phyloP scores from a whole-genome alignment of 2,113 vertebrate species.

The Gallinago media region DNA sequence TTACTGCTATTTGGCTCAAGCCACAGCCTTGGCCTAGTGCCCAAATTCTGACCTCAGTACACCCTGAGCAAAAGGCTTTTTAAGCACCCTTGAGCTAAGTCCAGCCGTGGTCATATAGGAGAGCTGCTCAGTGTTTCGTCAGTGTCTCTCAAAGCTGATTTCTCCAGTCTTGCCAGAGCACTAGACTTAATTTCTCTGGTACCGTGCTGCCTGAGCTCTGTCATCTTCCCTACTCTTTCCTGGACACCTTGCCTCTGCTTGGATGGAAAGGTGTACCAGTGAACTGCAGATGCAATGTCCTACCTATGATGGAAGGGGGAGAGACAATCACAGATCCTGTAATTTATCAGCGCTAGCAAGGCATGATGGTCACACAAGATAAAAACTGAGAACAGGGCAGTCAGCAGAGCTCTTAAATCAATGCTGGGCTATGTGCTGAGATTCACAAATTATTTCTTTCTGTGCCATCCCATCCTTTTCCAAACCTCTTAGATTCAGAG shows the following conservation, averaged over 20 bases:
- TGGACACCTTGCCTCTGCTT: neutral
- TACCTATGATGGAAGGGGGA: neutral
- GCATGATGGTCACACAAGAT: neutral
- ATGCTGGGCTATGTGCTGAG: neutral
- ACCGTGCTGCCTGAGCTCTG: neutral
- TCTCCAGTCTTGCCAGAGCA: neutral
- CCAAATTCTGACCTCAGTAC: neutral
- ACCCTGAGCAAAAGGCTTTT: neutral
- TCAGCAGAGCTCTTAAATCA: neutral
- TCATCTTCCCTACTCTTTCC: neutral
- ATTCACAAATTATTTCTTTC: neutral
- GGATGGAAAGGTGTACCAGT: neutral
- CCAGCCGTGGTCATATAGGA: rapidly evolving
- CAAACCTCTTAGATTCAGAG: neutral
- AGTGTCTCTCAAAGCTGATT: neutral
- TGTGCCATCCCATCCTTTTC: neutral
- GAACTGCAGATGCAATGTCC: neutral
- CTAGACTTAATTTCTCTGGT: neutral
- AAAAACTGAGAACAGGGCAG: neutral
- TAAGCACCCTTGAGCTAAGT: neutral
- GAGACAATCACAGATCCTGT: neutral
- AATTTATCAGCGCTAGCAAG: neutral
- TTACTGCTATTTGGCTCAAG: neutral
- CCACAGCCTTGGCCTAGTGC: neutral
- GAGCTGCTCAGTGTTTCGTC: neutral